Evolutionary conservation across 2,888 invertebrate species (phyloP).

Genomic region (Caenorhabditis sinica): DNA sequence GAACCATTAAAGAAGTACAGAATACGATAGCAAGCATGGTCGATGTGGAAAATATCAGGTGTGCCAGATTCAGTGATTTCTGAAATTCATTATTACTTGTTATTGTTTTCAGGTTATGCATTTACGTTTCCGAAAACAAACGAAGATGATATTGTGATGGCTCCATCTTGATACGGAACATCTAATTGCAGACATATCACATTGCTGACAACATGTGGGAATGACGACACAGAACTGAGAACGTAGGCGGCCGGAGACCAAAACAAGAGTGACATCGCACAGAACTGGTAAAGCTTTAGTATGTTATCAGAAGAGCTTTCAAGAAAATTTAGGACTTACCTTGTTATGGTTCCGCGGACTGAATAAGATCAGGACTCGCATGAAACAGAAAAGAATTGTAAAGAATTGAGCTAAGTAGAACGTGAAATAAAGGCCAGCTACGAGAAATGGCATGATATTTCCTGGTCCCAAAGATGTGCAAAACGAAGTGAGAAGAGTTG

Average conservation of each 20-base stretch:
- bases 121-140: slow-evolving; percentile 35
- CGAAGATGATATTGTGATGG: slow-evolving; percentile 25
- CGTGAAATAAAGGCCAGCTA: slow-evolving; percentile 19
- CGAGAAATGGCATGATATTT: slow-evolving; percentile 12
- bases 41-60: slow-evolving; percentile 29
- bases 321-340: neutral
- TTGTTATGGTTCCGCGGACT: slow-evolving; percentile 31
- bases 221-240: slow-evolving; percentile 25
- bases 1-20: slow-evolving; percentile 14
- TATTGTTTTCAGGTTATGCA: neutral
- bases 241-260: slow-evolving; percentile 35
- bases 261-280: slow-evolving; percentile 18
- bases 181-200: slow-evolving; percentile 41
- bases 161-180: slow-evolving; percentile 45
- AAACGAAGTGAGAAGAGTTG: slow-evolving; percentile 39
- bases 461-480: slow-evolving; percentile 19
- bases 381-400: slow-evolving; percentile 49
- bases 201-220: slow-evolving; percentile 26
- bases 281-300: slow-evolving; percentile 47
- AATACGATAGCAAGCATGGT: slow-evolving; percentile 9
- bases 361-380: slow-evolving; percentile 41
- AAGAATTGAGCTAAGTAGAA: slow-evolving; percentile 47
- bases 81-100: neutral
- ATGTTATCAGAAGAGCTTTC: neutral
- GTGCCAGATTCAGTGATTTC: slow-evolving; percentile 2